Conservation (phyloP, 2,888 invertebrate species). For the Coenonympha arcania region DNA sequence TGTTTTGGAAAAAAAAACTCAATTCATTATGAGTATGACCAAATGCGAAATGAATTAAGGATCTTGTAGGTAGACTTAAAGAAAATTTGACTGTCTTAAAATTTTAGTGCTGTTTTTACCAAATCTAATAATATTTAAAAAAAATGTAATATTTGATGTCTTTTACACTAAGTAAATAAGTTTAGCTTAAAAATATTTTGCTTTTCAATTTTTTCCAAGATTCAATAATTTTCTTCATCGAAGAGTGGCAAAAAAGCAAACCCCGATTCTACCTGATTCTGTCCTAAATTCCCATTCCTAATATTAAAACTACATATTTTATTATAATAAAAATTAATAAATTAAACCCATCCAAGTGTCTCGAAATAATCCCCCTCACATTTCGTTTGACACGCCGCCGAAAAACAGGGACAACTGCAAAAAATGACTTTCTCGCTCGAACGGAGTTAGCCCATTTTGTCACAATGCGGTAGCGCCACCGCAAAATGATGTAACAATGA, state of each 20-base stretch:
- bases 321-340: conserved; percentile 2
- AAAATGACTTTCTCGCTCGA: conserved; percentile 57
- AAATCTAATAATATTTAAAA: no score
- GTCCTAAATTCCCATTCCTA: no score
- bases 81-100: no score
- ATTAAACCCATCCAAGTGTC: conserved; percentile 6
- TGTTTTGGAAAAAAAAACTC: neutral
- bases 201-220: no score
- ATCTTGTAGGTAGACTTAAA: no score
- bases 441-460: conserved; percentile 26
- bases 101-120: no score
- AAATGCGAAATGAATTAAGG: neutral
- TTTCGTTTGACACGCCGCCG: conserved; percentile 5
- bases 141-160: no score
- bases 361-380: conserved; percentile 1
- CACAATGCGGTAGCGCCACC: conserved; percentile 59
- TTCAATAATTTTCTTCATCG: no score
- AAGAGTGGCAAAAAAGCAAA: no score
- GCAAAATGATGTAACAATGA: conserved; percentile 47
- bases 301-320: neutral
- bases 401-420: conserved; percentile 31
- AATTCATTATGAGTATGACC: neutral
- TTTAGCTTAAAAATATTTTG: no score
- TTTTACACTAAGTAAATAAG: no score
- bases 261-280: no score